Conservation (phyloP, 1,140 invertebrate genomes). For the Oryzaephilus surinamensis region DNA sequence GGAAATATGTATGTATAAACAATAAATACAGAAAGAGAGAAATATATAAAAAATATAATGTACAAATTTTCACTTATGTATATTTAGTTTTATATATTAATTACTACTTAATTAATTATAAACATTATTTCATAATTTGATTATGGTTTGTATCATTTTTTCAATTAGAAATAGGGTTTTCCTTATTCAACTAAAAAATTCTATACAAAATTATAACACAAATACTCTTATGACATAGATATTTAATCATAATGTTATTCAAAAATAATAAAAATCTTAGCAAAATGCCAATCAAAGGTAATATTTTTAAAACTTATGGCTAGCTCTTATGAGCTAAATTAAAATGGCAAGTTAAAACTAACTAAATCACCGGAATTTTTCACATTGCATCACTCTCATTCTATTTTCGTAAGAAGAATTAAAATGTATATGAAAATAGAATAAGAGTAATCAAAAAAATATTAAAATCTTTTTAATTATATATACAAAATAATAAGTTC, state of each 20-base stretch:
- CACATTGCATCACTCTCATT: too few species aligned
- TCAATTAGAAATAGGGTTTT: neutral
- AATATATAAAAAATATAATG: conserved; percentile 27
- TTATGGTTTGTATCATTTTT: conserved; percentile 17
- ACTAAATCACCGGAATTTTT: too few species aligned
- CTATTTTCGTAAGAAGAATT: too few species aligned
- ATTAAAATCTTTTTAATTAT: neutral
- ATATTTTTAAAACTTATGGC: conserved; percentile 8
- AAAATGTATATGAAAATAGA: too few species aligned
- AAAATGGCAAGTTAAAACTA: conserved; percentile 8
- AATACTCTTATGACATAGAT: neutral
- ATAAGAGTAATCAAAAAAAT: neutral
- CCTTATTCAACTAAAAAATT: neutral
- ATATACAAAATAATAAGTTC: neutral
- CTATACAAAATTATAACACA: neutral
- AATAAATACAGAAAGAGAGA: neutral
- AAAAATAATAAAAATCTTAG: too few species aligned
- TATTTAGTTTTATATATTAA: conserved; percentile 19
- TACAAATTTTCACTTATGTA: conserved; percentile 27
- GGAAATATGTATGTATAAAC: neutral
- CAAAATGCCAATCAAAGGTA: neutral
- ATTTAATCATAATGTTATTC: neutral
- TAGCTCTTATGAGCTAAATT: conserved; percentile 8
- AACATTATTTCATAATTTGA: conserved; percentile 21
- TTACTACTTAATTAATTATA: conserved; percentile 20